These are phyloP conservation scores for Sander vitreus DNA, from an alignment of 2,113 vertebrate species.

Conservation along the genomic window DNA sequence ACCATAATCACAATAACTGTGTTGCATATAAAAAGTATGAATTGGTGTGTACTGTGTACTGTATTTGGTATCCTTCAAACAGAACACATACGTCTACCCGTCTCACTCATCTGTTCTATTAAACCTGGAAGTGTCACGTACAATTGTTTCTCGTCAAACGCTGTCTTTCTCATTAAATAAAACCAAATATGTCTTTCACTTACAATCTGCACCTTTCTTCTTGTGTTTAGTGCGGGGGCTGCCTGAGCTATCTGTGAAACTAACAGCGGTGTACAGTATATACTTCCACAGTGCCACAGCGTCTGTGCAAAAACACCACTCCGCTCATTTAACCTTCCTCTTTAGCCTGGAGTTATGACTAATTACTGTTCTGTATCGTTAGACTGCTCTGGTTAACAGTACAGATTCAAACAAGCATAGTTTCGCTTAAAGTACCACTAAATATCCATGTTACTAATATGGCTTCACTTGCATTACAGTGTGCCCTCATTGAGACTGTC, in stretches of 20 bases:
- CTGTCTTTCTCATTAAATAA: neutral
- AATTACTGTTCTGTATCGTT: neutral
- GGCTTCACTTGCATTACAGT: neutral
- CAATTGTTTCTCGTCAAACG: neutral
- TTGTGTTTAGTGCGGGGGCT: constrained; percentile 10
- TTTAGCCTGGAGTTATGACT: neutral
- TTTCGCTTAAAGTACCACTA: neutral
- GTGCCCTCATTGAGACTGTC: neutral
- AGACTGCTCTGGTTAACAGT: neutral
- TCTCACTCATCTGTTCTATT: neutral
- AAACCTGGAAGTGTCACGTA: neutral
- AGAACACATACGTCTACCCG: too few species aligned
- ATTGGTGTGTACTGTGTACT: neutral
- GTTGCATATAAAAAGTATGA: neutral
- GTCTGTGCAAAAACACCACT: neutral
- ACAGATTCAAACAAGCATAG: neutral
- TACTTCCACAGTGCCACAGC: neutral
- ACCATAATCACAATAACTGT: neutral
- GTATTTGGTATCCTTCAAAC: neutral
- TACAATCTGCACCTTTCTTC: neutral
- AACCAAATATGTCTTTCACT: neutral
- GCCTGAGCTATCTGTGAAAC: constrained; percentile 26
- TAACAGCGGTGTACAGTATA: neutral
- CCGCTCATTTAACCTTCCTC: neutral
- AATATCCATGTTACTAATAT: neutral